phyloP scores from a whole-genome alignment of 1,140 invertebrate species.

The Panulirus ornatus region DNA sequence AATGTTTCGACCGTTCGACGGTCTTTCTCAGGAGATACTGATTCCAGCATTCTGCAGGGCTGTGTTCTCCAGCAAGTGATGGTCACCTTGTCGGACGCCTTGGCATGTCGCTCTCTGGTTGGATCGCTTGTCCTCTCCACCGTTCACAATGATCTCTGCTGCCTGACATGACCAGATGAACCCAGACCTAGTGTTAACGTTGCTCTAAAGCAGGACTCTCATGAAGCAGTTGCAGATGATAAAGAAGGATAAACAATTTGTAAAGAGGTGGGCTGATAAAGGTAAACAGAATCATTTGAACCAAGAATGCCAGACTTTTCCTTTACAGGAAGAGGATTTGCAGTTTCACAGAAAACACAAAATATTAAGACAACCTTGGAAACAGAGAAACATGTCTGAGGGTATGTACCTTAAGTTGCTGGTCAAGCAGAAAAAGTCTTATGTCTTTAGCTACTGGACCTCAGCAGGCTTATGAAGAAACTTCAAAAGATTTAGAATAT shows the following conservation, averaged over 20 bases:
- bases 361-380: neutral
- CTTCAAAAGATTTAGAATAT: constrained; percentile 6
- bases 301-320: neutral
- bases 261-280: neutral
- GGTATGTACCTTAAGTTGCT: neutral
- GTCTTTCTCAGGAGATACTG: too few relatives aligned
- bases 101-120: too few relatives aligned
- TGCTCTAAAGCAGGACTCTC: neutral
- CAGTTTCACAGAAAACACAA: neutral
- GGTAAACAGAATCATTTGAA: neutral
- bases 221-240: neutral
- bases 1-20: too few relatives aligned
- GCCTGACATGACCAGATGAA: too few relatives aligned
- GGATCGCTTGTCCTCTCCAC: too few relatives aligned
- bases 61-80: too few relatives aligned
- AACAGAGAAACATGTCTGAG: neutral
- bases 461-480: constrained; percentile 13
- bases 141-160: too few relatives aligned
- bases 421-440: neutral
- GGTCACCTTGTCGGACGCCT: too few relatives aligned
- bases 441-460: neutral
- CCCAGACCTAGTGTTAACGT: too few relatives aligned
- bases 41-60: too few relatives aligned
- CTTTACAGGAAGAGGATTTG: neutral
- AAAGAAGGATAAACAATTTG: neutral